Evolutionary conservation across 2,113 vertebrate species (phyloP).

Genomic region (Psittacula cyanocephala): DNA sequence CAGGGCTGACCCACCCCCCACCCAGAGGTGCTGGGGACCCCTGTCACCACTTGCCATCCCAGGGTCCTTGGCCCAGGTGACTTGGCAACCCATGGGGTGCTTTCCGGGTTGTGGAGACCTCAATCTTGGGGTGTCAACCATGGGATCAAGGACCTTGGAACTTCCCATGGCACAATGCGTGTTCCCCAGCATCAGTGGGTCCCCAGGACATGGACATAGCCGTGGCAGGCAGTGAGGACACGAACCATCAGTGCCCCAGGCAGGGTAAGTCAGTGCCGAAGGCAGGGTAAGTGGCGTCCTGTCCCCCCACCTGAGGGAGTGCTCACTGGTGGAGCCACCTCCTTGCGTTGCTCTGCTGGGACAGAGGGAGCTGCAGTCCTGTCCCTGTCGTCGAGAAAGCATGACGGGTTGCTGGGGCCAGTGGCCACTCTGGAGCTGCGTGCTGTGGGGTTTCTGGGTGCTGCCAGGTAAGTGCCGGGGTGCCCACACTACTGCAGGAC

Average conservation of each 20-base stretch:
- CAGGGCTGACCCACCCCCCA: background rate
- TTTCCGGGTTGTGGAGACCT: background rate
- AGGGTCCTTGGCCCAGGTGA: background rate
- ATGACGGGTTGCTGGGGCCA: background rate
- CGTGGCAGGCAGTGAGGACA: background rate
- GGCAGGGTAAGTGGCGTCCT: background rate
- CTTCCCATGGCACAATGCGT: background rate
- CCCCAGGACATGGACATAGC: background rate
- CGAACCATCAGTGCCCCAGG: background rate
- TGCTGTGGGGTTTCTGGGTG: slow-evolving; percentile 25
- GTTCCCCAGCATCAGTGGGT: background rate
- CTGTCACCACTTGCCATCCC: background rate
- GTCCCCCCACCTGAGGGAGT: background rate
- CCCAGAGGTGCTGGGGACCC: background rate
- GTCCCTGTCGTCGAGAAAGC: background rate
- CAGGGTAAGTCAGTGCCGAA: background rate
- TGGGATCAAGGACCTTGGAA: background rate
- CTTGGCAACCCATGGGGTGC: fast-evolving
- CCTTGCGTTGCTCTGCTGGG: background rate
- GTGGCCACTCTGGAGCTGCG: background rate
- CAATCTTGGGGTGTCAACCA: background rate
- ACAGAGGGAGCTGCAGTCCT: background rate
- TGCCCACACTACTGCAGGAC: fast-evolving
- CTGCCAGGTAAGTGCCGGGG: slow-evolving; percentile 20
- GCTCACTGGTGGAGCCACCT: background rate